A percentile compares a stretch with the other conserved stretches of the same genome.
These are phyloP conservation scores for Sceloporus undulatus DNA, from an alignment of 2,113 vertebrate species.

Conservation along the genomic window DNA sequence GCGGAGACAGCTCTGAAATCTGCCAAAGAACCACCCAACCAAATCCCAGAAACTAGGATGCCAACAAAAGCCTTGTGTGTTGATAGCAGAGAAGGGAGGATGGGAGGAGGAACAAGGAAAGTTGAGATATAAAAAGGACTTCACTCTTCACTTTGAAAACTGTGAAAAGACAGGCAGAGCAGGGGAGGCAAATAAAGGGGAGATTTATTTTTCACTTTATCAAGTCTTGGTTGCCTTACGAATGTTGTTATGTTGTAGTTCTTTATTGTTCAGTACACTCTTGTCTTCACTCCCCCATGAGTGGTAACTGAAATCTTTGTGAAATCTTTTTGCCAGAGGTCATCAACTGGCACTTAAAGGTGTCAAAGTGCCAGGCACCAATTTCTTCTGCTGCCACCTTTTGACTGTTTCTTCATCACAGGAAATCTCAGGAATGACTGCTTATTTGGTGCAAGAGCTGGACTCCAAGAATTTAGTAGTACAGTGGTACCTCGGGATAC, in stretches of 20 bases:
- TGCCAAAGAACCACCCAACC: conserved; percentile 77
- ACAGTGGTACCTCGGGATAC: too few relatives aligned
- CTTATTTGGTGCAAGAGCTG: background rate
- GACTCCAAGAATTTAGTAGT: background rate
- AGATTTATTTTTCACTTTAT: conserved; percentile 21
- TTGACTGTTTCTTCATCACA: background rate
- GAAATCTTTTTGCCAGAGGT: background rate
- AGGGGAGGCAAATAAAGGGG: background rate
- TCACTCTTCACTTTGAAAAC: conserved; percentile 1
- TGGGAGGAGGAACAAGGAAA: too few relatives aligned
- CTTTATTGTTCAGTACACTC: background rate
- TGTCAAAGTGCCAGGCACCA: background rate
- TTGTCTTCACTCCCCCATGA: background rate
- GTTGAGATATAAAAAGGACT: background rate
- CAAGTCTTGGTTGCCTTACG: background rate
- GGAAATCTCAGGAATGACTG: background rate
- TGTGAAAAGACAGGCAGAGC: background rate
- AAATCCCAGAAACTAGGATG: conserved; percentile 73
- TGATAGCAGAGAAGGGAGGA: conserved; percentile 57
- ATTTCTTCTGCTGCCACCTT: background rate
- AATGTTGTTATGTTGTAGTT: background rate
- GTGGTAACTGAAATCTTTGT: background rate
- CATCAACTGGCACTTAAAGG: background rate
- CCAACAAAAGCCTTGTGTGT: conserved; percentile 57
- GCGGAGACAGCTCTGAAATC: conserved; percentile 82